phyloP scores from a whole-genome alignment of 1,140 invertebrate species.

The Orussus abietinus region DNA sequence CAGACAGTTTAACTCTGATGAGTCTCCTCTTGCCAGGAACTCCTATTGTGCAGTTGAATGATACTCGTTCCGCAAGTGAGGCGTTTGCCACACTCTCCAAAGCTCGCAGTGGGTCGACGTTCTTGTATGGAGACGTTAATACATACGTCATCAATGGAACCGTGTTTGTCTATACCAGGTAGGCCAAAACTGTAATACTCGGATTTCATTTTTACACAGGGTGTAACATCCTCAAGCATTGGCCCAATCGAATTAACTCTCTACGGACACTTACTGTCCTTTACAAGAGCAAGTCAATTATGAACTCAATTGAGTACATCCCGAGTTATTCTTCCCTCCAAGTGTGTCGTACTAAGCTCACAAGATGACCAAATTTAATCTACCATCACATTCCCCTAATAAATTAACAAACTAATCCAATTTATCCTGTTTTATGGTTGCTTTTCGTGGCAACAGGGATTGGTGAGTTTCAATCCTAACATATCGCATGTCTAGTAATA shows the following conservation, averaged over 20 bases:
- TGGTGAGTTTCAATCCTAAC: constrained; percentile 21
- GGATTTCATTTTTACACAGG: no score
- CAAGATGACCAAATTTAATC: not conserved
- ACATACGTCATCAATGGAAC: constrained; percentile 49
- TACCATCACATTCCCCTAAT: constrained; percentile 4
- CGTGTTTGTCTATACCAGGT: constrained; percentile 64
- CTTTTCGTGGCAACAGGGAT: constrained; percentile 14
- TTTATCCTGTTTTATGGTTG: constrained; percentile 22
- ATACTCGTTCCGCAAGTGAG: constrained; percentile 37
- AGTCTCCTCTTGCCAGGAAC: constrained; percentile 71
- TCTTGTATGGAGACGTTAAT: constrained; percentile 57
- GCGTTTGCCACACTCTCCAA: constrained; percentile 32
- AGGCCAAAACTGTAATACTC: constrained; percentile 19
- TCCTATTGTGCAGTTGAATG: constrained; percentile 61
- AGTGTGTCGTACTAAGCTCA: not conserved
- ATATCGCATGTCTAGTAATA: constrained; percentile 8
- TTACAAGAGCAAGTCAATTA: constrained; percentile 15
- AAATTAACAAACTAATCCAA: constrained; percentile 10
- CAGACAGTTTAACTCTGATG: constrained; percentile 60
- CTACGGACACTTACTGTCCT: no score
- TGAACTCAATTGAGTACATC: constrained; percentile 19
- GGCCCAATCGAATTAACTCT: no score
- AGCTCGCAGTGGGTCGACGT: constrained; percentile 43
- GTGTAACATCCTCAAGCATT: no score
- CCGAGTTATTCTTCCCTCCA: constrained; percentile 15